These are phyloP conservation scores for Acrocyrtus sp. DNA, from an alignment of 2,888 invertebrate genomes.

Conservation along the genomic window DNA sequence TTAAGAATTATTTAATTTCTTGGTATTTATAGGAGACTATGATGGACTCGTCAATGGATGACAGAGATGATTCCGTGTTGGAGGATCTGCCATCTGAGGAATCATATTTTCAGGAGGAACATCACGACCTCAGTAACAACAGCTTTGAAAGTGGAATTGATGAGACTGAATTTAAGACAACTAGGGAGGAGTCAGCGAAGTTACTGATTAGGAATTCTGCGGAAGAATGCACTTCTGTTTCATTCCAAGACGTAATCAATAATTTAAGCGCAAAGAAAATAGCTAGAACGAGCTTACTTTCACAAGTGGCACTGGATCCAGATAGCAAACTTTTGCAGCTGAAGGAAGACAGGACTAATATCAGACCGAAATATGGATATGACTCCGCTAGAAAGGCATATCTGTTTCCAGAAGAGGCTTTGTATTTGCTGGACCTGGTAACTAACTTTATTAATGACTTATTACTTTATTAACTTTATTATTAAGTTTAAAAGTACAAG, in stretches of 20 bases:
- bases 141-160: constrained; percentile 5
- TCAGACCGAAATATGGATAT: constrained; percentile 40
- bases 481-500: background rate
- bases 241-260: constrained; percentile 10
- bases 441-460: background rate
- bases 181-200: constrained; percentile 11
- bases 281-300: constrained; percentile 15
- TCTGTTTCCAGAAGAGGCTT: constrained; percentile 46
- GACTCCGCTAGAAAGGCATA: constrained; percentile 35
- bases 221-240: background rate
- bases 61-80: no score
- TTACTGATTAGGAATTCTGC: constrained; percentile 4
- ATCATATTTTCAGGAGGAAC: background rate
- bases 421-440: constrained; percentile 45
- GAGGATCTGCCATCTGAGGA: no score
- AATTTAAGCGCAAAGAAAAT: constrained; percentile 7
- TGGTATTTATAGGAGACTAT: background rate
- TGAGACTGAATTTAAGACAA: constrained; percentile 10
- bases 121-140: no score
- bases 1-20: background rate
- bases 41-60: background rate
- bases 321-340: constrained; percentile 13
- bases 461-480: background rate
- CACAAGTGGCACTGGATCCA: constrained; percentile 29
- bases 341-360: constrained; percentile 22